phyloP scores from a whole-genome alignment of 2,797 vertebrate species.

The Coluber constrictor region DNA sequence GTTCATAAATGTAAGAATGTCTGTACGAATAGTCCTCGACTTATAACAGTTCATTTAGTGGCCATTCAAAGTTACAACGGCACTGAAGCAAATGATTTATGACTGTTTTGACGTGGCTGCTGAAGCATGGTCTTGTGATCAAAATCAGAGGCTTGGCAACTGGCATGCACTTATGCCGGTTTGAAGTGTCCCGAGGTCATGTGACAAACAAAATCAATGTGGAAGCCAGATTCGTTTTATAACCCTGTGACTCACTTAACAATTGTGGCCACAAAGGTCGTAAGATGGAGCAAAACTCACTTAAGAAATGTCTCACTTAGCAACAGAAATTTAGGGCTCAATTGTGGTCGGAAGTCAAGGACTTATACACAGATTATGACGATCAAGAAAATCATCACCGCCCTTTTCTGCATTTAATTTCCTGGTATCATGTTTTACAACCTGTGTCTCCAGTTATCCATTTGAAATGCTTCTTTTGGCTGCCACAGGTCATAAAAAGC shows the following conservation, averaged over 20 bases:
- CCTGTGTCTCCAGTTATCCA: not conserved
- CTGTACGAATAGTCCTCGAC: not conserved
- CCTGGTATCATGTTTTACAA: not conserved
- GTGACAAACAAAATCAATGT: not conserved
- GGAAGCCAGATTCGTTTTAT: no score
- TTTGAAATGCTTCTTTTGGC: not conserved
- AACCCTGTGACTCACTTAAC: not conserved
- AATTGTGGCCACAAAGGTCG: rapidly evolving
- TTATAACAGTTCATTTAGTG: not conserved
- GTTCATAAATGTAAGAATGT: not conserved
- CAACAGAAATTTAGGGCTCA: not conserved
- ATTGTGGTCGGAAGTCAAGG: not conserved
- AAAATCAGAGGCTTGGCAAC: not conserved
- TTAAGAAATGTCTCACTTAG: not conserved
- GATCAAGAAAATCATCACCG: not conserved
- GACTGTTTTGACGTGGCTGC: not conserved
- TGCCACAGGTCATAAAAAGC: not conserved
- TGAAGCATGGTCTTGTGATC: not conserved
- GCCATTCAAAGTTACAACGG: not conserved
- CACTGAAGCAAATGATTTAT: not conserved
- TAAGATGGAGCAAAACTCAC: not conserved
- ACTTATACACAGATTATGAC: not conserved
- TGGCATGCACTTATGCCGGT: not conserved
- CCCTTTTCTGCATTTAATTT: not conserved
- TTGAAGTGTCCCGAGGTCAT: not conserved